phyloP scores from a whole-genome alignment of 2,113 vertebrate genomes.

The Stictonetta naevosa region DNA sequence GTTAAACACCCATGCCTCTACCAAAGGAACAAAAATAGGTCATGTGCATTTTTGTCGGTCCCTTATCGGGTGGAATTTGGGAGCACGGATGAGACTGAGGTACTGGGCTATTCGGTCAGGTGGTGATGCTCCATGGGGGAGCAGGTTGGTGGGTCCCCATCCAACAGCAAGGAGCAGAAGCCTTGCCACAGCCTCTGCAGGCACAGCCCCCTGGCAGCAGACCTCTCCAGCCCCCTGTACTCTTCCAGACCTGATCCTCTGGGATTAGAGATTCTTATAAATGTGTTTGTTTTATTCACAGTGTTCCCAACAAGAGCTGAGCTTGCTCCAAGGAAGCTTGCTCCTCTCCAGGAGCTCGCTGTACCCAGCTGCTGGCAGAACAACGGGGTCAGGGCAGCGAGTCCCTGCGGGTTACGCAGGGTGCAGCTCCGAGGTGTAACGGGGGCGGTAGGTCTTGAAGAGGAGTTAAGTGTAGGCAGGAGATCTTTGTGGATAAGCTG shows the following conservation, averaged over 20 bases:
- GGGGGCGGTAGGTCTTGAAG: not conserved
- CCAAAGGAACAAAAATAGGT: not conserved
- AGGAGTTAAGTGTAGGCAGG: not conserved
- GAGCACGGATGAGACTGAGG: not conserved
- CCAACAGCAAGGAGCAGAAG: not conserved
- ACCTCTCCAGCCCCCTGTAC: not conserved
- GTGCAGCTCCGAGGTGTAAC: fast-evolving
- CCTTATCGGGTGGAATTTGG: not conserved
- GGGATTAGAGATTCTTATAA: not conserved
- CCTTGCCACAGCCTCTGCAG: not conserved
- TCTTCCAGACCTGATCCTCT: not conserved
- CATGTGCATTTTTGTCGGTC: not conserved
- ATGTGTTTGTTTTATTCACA: not conserved
- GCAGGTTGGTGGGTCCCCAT: not conserved
- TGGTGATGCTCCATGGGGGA: not conserved
- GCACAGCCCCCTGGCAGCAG: not conserved
- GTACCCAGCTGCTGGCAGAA: not conserved
- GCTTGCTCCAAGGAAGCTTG: not conserved
- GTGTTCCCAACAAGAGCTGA: not conserved
- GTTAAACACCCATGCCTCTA: not conserved
- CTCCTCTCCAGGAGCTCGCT: not conserved
- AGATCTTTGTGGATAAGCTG: not conserved
- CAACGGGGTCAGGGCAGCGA: not conserved
- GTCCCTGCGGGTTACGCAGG: not conserved
- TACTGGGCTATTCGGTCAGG: not conserved